Evolutionary conservation across 2,113 vertebrate species (phyloP), one percentile per base, ranked within the genome.

Genomic region (Emydocephalus ijimae): DNA sequence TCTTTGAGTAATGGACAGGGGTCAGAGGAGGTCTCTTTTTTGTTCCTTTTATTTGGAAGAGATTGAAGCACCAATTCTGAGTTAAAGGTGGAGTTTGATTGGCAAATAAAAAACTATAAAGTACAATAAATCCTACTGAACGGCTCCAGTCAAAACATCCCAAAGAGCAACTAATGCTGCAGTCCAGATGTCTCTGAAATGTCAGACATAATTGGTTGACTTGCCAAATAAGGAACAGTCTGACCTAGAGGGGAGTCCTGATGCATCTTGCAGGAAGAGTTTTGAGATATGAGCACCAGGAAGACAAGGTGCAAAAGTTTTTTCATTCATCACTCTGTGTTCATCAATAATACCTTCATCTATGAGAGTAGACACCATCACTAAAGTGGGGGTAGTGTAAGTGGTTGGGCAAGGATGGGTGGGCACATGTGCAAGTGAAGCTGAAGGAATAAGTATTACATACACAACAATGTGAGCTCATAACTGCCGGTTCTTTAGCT

Each of bases 51-150:
- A 91, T 94, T 96, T 94, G 92, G 95, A 97, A 95, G 95, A 90
- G 95, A 95, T 92, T 96, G 95, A 95, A 96, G 93, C 91, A 93
- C 94, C 96, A 96, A 95, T 97, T 96, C 94, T 94, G 97, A 97
- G 96, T 97, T 97, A 95, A 96, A 96, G 96, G 90, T 96, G 96
- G 97, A 95, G 94, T 97, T 97, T 97, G 97, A 97, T 97, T 97
- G 96, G 96, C 98, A 98, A 98, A 97, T 96, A 97, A 98, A 98
- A 97, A 97, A 94, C 91, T 89, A 97, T 97, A 97, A 96, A 96
- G 95, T 96, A 96, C 95, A 97, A 97, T 97, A 98, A 98, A 97
- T 97, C 96, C 96, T 96, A 95, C 96, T 97, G 96, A 96, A 96
- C 93, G 95, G 96, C 96, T 96, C 87, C 97, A 97, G 97, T 98